Evolutionary conservation across 2,797 vertebrate species (phyloP), one percentile per base, ranked within the genome.

Genomic region (Falco berigora): DNA sequence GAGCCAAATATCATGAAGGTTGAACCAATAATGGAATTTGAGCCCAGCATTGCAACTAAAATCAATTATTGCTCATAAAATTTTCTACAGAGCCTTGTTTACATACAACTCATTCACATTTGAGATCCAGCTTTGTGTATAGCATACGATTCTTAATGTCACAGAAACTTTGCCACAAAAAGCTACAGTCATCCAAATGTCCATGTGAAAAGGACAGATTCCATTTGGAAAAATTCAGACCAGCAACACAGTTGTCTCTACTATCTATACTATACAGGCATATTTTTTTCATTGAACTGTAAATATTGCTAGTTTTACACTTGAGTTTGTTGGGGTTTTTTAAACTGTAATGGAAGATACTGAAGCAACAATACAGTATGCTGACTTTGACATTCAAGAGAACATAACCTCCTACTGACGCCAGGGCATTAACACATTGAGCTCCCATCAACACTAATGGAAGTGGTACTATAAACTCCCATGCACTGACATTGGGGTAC

Each of bases 11-110:
- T 73, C 67, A 53, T 49, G 53, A 94, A 88, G 83, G 46, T 12
- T 89, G 77, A 93, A 93, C 56, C 42, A 89, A 55, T 50, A 89
- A 91, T 12, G 47, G 61, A 88, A 92, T 86, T 93, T 91, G 88
- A 96, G 96, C 67, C 76, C 93, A 93, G 90, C 93, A 75, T 40
- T 90, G 92, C 94, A 97, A 94, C 42, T 67, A 77, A 94, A 82
- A 94, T 89, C 44, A 90, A 86, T 96, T 97, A 97, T 96, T 97
- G 95, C 96, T 97, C 30, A 94, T 96, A 96, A 92, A 94, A 92
- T 91, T 36, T 78, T 96, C 88, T 94, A 96, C 79, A 94, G 91
- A 97, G 94, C 90, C 94, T 95, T 90, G 86, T 86, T 94, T 89
- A 96, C 88, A 93, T 66, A 86, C 92, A 96, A 95, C 55, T 96